Evolutionary conservation across 2,888 invertebrate genomes (phyloP).

Genomic region (Chaitophorus viminalis): DNA sequence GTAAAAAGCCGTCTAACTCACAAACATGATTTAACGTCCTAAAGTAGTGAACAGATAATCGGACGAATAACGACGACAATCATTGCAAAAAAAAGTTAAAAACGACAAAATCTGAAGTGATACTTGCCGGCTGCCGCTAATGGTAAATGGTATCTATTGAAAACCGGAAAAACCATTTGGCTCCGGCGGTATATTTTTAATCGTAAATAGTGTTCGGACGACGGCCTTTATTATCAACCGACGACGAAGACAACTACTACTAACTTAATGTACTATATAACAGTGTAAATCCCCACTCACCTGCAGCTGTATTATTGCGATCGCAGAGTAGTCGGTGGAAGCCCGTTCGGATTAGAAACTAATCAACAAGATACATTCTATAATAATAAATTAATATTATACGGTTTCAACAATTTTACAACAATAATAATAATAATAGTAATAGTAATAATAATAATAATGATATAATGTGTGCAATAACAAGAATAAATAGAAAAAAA

Average conservation of each 20-base stretch:
- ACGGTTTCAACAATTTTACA: neutral
- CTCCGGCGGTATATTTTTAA: neutral
- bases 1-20: neutral
- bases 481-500: neutral
- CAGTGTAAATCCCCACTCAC: neutral
- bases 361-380: slow-evolving; percentile 17
- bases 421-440: slow-evolving; percentile 2
- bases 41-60: neutral
- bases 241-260: neutral
- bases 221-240: neutral
- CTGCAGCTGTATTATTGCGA: neutral
- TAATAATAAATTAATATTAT: neutral
- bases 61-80: neutral
- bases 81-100: neutral
- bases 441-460: neutral
- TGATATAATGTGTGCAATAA: neutral
- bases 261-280: neutral
- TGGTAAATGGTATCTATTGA: neutral
- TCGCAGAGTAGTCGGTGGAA: slow-evolving; percentile 7
- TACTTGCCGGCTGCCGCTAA: no score
- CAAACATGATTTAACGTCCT: slow-evolving; percentile 40
- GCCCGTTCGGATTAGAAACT: slow-evolving; percentile 34
- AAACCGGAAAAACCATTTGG: neutral
- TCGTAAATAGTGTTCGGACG: neutral
- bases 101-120: no score